Conservation (phyloP, 2,797 vertebrate genomes). For the Phalanger gymnotis region DNA sequence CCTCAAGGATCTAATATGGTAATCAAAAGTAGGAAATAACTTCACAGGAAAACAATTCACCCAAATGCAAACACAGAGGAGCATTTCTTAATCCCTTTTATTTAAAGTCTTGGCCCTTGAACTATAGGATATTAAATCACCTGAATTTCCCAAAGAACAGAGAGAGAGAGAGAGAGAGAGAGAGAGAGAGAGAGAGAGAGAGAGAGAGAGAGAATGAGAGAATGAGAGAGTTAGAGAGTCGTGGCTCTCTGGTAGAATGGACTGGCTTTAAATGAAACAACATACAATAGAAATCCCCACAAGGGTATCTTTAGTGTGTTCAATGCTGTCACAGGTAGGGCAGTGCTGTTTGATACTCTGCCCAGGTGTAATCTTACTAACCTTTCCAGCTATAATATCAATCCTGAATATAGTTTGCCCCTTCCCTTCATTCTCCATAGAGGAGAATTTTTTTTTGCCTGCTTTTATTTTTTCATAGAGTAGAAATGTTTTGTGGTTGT, state of each 20-base stretch:
- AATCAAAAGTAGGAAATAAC: conserved; percentile 77
- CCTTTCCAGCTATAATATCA: neutral
- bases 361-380: neutral
- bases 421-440: neutral
- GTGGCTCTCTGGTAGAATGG: conserved; percentile 37
- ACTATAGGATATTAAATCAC: conserved; percentile 21
- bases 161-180: too few relatives aligned
- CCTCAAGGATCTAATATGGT: conserved; percentile 74
- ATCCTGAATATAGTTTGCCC: neutral
- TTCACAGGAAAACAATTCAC: conserved; percentile 73
- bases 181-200: too few relatives aligned
- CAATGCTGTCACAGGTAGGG: conserved; percentile 17
- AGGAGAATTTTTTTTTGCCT: neutral
- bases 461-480: neutral
- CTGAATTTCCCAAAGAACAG: conserved; percentile 49
- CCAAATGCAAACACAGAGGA: conserved; percentile 67
- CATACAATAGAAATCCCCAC: neutral
- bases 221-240: too few relatives aligned
- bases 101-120: conserved; percentile 54
- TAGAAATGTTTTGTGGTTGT: neutral
- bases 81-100: conserved; percentile 58
- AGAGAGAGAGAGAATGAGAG: too few relatives aligned
- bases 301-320: neutral
- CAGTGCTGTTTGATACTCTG: neutral
- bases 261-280: conserved; percentile 28